These are phyloP conservation scores for Spea hammondii DNA, from an alignment of 2,797 vertebrate genomes.

Conservation along the genomic window DNA sequence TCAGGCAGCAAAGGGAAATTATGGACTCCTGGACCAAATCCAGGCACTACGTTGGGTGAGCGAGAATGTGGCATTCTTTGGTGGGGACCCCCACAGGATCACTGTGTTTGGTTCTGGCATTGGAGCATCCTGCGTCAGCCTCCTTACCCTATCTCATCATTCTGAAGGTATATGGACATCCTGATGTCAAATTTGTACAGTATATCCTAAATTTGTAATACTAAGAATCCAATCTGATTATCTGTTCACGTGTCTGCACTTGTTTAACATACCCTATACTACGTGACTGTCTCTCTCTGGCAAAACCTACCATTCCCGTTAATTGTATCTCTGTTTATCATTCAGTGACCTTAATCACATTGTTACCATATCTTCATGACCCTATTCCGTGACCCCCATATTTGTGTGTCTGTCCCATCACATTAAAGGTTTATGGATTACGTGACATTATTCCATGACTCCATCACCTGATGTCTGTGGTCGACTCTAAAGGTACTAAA, in stretches of 20 bases:
- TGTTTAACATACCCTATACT: background rate
- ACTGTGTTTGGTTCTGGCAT: constrained; percentile 97
- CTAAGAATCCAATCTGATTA: background rate
- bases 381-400: constrained; percentile 69
- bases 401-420: constrained; percentile 95
- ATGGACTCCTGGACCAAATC: constrained; percentile 96
- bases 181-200: background rate
- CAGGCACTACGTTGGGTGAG: constrained; percentile 97
- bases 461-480: constrained; percentile 43
- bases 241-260: background rate
- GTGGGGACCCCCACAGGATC: constrained; percentile 93
- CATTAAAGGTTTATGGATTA: constrained; percentile 85
- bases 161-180: constrained; percentile 75
- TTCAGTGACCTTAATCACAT: constrained; percentile 41
- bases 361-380: constrained; percentile 73
- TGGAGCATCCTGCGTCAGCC: constrained; percentile 88
- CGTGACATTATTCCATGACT: constrained; percentile 48
- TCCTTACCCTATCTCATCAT: constrained; percentile 83
- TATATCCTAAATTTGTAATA: background rate
- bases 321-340: constrained; percentile 17
- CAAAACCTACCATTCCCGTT: background rate
- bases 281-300: background rate
- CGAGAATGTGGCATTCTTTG: constrained; percentile 97
- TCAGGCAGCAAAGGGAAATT: constrained; percentile 98
- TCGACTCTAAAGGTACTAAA: constrained; percentile 37